Base-by-base conservation (phyloP, 2,113 vertebrate species). In the Eclectus roratus region DNA sequence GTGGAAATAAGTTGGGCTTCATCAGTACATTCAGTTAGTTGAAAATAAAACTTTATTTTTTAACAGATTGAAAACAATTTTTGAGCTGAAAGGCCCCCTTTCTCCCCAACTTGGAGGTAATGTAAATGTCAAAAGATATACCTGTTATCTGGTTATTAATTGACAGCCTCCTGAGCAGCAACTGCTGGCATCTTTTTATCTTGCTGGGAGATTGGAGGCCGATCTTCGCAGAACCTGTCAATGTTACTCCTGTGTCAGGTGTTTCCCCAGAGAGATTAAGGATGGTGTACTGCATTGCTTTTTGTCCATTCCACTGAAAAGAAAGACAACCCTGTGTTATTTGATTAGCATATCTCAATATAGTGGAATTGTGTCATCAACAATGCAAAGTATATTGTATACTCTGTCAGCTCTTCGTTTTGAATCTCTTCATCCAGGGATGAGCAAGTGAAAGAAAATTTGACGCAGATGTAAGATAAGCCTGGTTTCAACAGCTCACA, bases 31-130 rank as follows among this genome's bases (percentile, higher is more conserved):
- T 81, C 60, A 60, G 85, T 96, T 94, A 93, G 52, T 82, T 92
- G 79, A 89, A 96, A 97, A 97, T 66, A 80, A 92, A 97, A 92
- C 50, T 96, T 95, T 77, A 58, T 88, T 96, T 97, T 85, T 65
- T 82, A 74, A 89, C 9, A 53, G 35, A 80, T 19, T 86, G 43
- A 79, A 85, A 90, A 58, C 56, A 73, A 52, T 61, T 82, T 85
- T 83, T 1, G 7, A 73, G 55, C 35, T 84, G 69, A 91, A 96
- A 87, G 55, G 28, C 43, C 64, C 69, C 79, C 53, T 95, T 90
- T 84, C 94, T 93, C 84, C 47, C 12, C 61, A 66, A 76, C n/a
- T 74, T 72, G 33, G 85, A 86, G 21, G 27, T 65, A 74, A 86
- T 84, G 37, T 76, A 80, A 70, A 86, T 85, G 79, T 80, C 49